These are phyloP conservation scores for Nicator chloris DNA, from an alignment of 2,113 vertebrate genomes.

Conservation along the genomic window DNA sequence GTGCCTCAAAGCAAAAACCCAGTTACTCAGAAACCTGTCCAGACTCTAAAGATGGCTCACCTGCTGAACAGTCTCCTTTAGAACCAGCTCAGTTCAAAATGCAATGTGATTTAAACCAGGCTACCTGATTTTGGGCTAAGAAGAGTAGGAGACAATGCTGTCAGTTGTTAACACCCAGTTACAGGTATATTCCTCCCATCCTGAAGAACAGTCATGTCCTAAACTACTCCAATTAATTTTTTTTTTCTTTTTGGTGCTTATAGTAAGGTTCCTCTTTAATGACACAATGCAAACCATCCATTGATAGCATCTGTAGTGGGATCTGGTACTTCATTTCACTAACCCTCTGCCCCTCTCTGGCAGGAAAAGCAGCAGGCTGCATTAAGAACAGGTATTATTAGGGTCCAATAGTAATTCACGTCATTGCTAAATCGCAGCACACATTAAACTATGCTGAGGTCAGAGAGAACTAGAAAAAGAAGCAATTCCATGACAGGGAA, in stretches of 20 bases:
- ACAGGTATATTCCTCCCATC: background rate
- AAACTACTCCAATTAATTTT: background rate
- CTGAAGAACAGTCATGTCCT: background rate
- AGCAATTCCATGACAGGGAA: background rate
- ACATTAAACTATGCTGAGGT: fast-evolving
- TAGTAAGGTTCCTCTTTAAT: background rate
- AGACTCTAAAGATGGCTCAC: background rate
- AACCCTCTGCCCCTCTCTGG: background rate
- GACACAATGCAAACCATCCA: background rate
- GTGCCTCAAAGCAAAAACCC: background rate
- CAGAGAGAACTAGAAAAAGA: background rate
- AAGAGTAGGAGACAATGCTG: background rate
- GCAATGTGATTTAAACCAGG: background rate
- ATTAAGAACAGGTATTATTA: background rate
- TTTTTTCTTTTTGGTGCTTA: background rate
- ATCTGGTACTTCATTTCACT: background rate
- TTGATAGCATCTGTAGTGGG: background rate
- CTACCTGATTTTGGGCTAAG: background rate
- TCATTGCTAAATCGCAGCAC: background rate
- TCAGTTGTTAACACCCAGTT: background rate
- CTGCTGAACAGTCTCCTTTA: background rate
- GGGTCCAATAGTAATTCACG: background rate
- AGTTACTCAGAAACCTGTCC: background rate
- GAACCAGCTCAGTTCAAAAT: background rate
- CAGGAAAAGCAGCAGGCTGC: background rate